Base-by-base conservation (phyloP, 2,113 vertebrate species). In the Acrocephalus arundinaceus region DNA sequence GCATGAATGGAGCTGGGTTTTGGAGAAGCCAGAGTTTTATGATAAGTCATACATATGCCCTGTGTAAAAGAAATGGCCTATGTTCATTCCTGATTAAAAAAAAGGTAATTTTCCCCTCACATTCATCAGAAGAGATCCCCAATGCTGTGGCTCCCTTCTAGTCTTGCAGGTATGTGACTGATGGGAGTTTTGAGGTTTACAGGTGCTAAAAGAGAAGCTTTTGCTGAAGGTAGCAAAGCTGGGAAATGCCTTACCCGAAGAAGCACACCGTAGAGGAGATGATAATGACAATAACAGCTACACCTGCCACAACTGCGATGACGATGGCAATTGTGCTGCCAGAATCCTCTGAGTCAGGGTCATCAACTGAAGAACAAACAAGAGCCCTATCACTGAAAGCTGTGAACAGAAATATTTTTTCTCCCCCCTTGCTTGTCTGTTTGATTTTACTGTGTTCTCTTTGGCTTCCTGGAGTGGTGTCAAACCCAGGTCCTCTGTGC, bases 221-320 rank as follows among this genome's bases (percentile, higher is more conserved):
- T 37, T 77, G 62, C 31, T 54, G 74, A 59, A 43, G 0, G 4
- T 66, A 33, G n/a, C 25, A 55, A 66, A 61, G 51, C 41, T 85
- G 61, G 16, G n/a, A 55, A 35, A 85, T 54, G 35, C 52, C 96
- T 91, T 96, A 98, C 97, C 96, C 67, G 83, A 4, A n/a, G n/a
- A 70, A 15, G 59, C 5, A 95, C n/a, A 86, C 52, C 14, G 57
- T 2, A 20, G 85, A 43, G 35, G 67, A n/a, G 62, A 94, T 11
- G 43, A 97, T 12, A 31, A 96, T 39, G 37, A 78, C 7, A 6
- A 96, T n/a, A 10, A 94, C 31, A 81, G 19, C 30, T 13, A 82
- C n/a, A 1, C 91, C 89, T 39, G 68, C 78, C 28, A 91, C 73
- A 27, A 97, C 87, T 48, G 41, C 97, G 1, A 95, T 0, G 1